Evolutionary conservation across 30 jellyfish, hydroid and myxozoan genomes (phyloP), one percentile per base, ranked within the genome.

Genomic region (Nemopilema nomurai): DNA sequence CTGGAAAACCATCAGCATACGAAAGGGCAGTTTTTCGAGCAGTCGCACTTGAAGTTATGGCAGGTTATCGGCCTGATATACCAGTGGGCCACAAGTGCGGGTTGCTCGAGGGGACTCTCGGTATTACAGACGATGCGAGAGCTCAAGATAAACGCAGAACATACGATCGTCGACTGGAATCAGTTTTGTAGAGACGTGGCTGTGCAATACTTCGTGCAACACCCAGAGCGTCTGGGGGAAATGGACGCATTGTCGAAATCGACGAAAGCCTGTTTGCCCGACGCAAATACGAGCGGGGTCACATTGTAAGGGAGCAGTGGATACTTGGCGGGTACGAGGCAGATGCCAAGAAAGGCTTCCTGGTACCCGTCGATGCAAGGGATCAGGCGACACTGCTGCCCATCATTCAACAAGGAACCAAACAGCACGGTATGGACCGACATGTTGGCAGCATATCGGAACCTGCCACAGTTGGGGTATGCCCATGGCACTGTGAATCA

Each of bases 341-440:
- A 23, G 77, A 49, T 52, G 49, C 52, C 20, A 82, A 82, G 73
- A 22, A 20, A 0, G 91, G 91, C 62, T 70, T 82, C 74, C 88
- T 68, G 62, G 74, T 82, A 0, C 87, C 91, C 4, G 91, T 84
- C 13, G 83, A 85, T 21, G 49, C 80, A 28, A 68, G 89, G 28
- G 93, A 84, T 31, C 71, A 90, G 1, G 90, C 90, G 23, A 84
- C 90, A 25, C 80, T 84, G 23, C 72, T 82, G 20, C 91, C 91
- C 1, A 50, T 64, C 69, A 81, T 67, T 20, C 30, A 28, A 16
- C 76, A 82, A 4, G 33, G 52, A 67, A 25, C 93, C 81, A 9
- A 79, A 90, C 21, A 28, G 84, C 9, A 82, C 67, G 17, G 57
- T 72, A 33, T 74, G 90, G 90, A 30, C 89, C 30, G 90, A 82